Evolutionary conservation across 2,888 invertebrate species (phyloP).

Genomic region (Drosophila rubida): DNA sequence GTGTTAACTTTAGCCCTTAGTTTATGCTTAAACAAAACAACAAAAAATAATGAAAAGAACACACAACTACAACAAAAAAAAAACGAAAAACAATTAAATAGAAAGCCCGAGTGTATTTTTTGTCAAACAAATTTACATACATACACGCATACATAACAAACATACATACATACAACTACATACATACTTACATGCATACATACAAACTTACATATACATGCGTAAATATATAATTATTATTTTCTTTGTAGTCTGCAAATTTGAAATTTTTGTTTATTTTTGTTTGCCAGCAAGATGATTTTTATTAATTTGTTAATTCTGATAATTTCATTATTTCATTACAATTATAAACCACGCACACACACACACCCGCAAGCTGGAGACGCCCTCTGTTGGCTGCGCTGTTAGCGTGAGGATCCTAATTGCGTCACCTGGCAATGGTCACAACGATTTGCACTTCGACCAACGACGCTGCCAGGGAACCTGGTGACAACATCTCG

Average conservation of each 20-base stretch:
- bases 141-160: conserved; percentile 38
- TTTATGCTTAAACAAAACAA: conserved; percentile 52
- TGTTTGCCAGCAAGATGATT: conserved; percentile 18
- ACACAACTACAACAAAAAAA: conserved; percentile 26
- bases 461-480: neutral
- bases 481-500: neutral
- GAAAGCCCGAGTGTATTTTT: conserved; percentile 69
- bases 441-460: neutral
- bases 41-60: conserved; percentile 22
- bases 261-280: conserved; percentile 46
- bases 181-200: conserved; percentile 19
- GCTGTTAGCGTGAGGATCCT: neutral
- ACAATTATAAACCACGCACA: conserved; percentile 25
- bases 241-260: conserved; percentile 41
- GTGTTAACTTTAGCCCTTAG: conserved; percentile 64
- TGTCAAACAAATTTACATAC: conserved; percentile 76
- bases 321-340: conserved; percentile 33
- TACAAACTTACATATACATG: conserved; percentile 29
- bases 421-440: neutral
- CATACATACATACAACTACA: conserved; percentile 36
- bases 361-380: neutral
- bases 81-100: conserved; percentile 36
- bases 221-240: conserved; percentile 40
- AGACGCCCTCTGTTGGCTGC: neutral
- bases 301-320: conserved; percentile 56